A percentile compares a stretch with the other conserved stretches of the same genome.
These are phyloP conservation scores for Magallana angulata DNA, from an alignment of 1,140 invertebrate genomes.

Conservation along the genomic window DNA sequence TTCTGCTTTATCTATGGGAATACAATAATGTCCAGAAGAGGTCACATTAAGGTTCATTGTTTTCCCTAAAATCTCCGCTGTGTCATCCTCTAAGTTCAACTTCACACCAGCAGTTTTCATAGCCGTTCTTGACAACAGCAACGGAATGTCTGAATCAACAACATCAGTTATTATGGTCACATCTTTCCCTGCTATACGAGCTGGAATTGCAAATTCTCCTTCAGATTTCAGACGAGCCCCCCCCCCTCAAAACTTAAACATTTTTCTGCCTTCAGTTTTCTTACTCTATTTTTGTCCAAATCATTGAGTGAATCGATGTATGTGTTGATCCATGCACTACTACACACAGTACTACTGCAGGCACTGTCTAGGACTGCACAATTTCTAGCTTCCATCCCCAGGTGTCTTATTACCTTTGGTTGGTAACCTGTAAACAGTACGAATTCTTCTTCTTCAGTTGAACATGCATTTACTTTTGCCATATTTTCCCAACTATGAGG, in stretches of 20 bases:
- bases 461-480: neutral
- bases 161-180: slow-evolving; percentile 56
- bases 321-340: slow-evolving; percentile 52
- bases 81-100: slow-evolving; percentile 59
- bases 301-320: slow-evolving; percentile 50
- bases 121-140: slow-evolving; percentile 48
- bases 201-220: slow-evolving; percentile 42
- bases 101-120: slow-evolving; percentile 56
- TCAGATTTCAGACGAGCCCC: slow-evolving; percentile 49
- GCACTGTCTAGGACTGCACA: slow-evolving; percentile 57
- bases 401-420: slow-evolving; percentile 37
- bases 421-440: slow-evolving; percentile 53
- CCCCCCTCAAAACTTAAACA: slow-evolving; percentile 60
- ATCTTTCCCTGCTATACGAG: slow-evolving; percentile 46
- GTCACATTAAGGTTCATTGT: slow-evolving; percentile 43
- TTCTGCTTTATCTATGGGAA: slow-evolving; percentile 43
- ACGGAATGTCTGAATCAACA: slow-evolving; percentile 53
- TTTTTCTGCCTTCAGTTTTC: slow-evolving; percentile 34
- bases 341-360: slow-evolving; percentile 56
- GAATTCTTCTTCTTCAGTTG: slow-evolving; percentile 32
- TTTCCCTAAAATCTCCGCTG: slow-evolving; percentile 46
- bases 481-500: slow-evolving; percentile 54
- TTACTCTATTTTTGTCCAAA: slow-evolving; percentile 40
- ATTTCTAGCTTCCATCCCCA: slow-evolving; percentile 51
- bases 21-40: slow-evolving; percentile 49